Percentiles rank a stretch among this genome's conserved stretches.
These are phyloP conservation scores for Enchytraeus crypticus DNA, from an alignment of 2,888 invertebrate species.

Conservation along the genomic window DNA sequence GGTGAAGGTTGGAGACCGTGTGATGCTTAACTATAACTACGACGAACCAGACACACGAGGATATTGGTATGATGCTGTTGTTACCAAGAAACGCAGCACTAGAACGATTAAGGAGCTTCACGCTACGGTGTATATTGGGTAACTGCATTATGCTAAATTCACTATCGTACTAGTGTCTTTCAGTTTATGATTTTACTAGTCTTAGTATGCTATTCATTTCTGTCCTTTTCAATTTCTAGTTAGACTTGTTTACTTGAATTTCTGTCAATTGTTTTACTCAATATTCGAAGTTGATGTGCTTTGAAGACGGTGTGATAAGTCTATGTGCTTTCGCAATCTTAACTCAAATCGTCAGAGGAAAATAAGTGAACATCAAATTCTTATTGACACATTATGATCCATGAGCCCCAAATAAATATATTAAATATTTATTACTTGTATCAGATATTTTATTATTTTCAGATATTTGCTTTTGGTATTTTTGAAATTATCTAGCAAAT, in stretches of 20 bases:
- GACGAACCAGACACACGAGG: conserved; percentile 61
- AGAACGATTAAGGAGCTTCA: conserved; percentile 39
- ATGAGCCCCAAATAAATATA: background rate
- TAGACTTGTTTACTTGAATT: background rate
- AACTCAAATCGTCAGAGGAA: too few relatives aligned
- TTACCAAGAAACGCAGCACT: conserved; percentile 39
- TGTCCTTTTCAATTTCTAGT: background rate
- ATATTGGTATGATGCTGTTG: conserved; percentile 58
- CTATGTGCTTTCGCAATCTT: too few relatives aligned
- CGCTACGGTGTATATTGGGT: conserved; percentile 47
- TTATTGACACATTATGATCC: background rate
- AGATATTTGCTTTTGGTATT: background rate
- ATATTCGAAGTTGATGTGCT: too few relatives aligned
- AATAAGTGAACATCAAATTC: too few relatives aligned
- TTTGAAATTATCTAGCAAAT: background rate
- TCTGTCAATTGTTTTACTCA: background rate
- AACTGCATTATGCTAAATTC: too few relatives aligned
- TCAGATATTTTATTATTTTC: background rate
- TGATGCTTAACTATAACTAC: conserved; percentile 68
- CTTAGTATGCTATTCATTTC: background rate
- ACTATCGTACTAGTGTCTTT: background rate
- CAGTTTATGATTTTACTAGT: background rate
- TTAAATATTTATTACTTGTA: background rate
- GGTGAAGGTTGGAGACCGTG: conserved; percentile 56
- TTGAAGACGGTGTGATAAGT: too few relatives aligned